Percentiles rank a stretch among this genome's conserved stretches.
These are phyloP conservation scores for Sylvicapra grimmia DNA, from an alignment of 2,113 vertebrate species.

Conservation along the genomic window DNA sequence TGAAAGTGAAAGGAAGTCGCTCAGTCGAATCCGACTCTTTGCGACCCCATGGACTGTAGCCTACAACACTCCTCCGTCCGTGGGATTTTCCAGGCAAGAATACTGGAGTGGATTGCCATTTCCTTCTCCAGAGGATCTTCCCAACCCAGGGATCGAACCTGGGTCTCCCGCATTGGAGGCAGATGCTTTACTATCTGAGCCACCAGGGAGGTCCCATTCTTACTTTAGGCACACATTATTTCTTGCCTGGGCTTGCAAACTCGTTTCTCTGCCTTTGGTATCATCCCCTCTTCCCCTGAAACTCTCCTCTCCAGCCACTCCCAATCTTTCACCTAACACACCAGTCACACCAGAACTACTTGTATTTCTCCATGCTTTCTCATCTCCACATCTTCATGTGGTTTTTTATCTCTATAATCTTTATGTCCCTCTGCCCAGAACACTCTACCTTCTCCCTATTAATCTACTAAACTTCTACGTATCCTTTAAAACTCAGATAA, in stretches of 20 bases:
- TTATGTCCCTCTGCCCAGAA: not conserved
- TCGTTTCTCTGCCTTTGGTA: constrained; percentile 25
- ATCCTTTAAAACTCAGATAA: not conserved
- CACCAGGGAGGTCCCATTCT: too few relatives aligned
- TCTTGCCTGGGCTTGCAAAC: not conserved
- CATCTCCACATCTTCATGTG: not conserved
- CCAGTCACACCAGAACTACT: not conserved
- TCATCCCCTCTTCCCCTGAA: not conserved
- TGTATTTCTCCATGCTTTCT: not conserved
- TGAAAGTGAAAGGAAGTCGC: not conserved
- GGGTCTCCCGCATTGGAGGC: too few relatives aligned
- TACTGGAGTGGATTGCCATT: too few relatives aligned
- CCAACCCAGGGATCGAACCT: too few relatives aligned
- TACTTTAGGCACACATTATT: not conserved
- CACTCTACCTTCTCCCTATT: not conserved
- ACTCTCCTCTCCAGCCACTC: not conserved
- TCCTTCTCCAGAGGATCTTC: too few relatives aligned
- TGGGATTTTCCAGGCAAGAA: too few relatives aligned
- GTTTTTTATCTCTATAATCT: not conserved
- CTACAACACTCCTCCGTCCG: too few relatives aligned
- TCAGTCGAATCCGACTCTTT: too few relatives aligned
- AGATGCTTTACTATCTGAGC: too few relatives aligned
- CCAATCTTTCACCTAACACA: not conserved
- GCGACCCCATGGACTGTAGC: too few relatives aligned
- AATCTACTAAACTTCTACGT: not conserved